Base-by-base conservation (phyloP, 2,113 vertebrate species). In the Leucopternis melanops region DNA sequence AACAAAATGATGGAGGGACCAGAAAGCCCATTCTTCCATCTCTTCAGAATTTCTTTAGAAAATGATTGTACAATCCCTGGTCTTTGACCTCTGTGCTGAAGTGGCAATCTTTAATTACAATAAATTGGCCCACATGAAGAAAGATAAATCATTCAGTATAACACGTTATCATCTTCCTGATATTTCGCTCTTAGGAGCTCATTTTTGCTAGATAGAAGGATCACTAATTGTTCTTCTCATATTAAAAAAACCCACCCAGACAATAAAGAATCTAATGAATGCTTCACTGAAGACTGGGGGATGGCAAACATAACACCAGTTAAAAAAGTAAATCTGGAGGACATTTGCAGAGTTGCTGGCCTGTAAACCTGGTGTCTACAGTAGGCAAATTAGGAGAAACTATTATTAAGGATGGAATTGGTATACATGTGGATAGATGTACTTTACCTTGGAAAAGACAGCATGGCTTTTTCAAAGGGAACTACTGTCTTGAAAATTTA, bases 71-170 rank as follows among this genome's bases (percentile, higher is more conserved):
- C 45, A 86, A 94, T 59, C 67, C 85, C 85, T 74, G 83, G 54
- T 74, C 85, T 96, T 96, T 95, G 86, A 96, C 88, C 94, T 88
- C 52, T 86, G 25, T 61, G 29, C 42, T 93, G 83, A 86, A 94
- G 71, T 86, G 71, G 63, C 67, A 88, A 80, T 77, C 89, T 93
- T 94, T 94, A 96, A 96, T 96, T 94, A 62, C 90, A 90, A 14
- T 73, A 94, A 93, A 93, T 93, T 90, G 57, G 54, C 45, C 40
- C 1, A 1, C 29, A 72, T 45, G 79, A 87, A 79, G 61, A 94
- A 83, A 71, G 55, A 38, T 88, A 84, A 88, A 92, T 83, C 81
- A 88, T 44, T 73, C 31, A 86, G 34, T 61, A 19, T 26, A 88
- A 80, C 27, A 42, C 0, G 4, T 45, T 92, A 77, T 72, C 54